Base-by-base conservation (phyloP, 1,140 invertebrate species). In the Zeugodacus cucurbitae region DNA sequence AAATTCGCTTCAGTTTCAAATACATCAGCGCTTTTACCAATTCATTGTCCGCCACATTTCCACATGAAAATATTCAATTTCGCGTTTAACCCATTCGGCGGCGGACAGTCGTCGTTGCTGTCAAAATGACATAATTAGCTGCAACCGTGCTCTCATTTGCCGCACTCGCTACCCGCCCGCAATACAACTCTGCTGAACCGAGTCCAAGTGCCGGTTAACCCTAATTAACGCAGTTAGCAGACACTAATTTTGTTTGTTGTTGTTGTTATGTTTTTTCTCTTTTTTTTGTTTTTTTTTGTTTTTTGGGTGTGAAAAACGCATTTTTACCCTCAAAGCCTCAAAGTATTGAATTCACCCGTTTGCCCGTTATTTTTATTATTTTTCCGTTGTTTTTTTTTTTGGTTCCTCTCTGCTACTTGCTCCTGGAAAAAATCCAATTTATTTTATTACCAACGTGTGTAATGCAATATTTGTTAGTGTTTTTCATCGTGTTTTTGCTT, bases 401-500 rank as follows among this genome's bases (percentile, higher is more conserved):
- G 37, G n/a, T 26, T 41, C 48, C n/a, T 26, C 44, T 82, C 8
- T 74, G 48, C 48, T 54, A 17, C 48, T 54, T 17, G 11, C 37
- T 34, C 7, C 20, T 41, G 37, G n/a, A 70, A 48, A 48, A 70
- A 41, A 48, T 82, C 41, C 37, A 82, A 48, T 82, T 82, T 48
- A 48, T 82, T 82, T 82, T 82, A 82, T 82, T 82, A 82, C 41
- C n/a, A 82, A 82, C 74, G 48, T 26, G n/a, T 22, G 74, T 82
- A 82, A 82, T 82, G 37, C 74, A 82, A 82, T 74, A 22, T 37
- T 74, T 74, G 32, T 74, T 74, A 74, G 34, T 74, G 67, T 37
- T 82, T 82, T 82, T 14, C 37, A 7, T 67, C n/a, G 11, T 20
- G 26, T 70, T 34, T 74, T 74, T 22, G 14, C 41, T 26, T 48